Percentiles rank a stretch among this genome's conserved stretches.
phyloP scores from a whole-genome alignment of 2,888 invertebrate genomes.

The Cyrtodaria siliqua region DNA sequence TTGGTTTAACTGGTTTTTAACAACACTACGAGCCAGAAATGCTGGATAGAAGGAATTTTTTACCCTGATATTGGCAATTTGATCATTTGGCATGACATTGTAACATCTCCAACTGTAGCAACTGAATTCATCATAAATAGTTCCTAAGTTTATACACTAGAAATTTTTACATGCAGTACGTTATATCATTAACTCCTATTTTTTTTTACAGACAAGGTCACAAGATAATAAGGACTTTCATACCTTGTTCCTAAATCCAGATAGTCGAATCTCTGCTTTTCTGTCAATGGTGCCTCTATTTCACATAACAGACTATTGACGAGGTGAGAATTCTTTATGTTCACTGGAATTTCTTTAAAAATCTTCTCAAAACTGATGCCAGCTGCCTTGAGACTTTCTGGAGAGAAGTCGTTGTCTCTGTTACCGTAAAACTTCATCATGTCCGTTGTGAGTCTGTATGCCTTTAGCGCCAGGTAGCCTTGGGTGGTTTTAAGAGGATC shows the following conservation, averaged over 20 bases:
- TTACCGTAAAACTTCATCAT: conserved; percentile 95
- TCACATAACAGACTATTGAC: conserved; percentile 99
- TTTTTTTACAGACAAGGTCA: too few species aligned
- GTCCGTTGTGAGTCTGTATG: conserved; percentile 97
- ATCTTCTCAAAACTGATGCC: conserved; percentile 97
- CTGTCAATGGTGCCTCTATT: conserved; percentile 95
- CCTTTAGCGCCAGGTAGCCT: conserved; percentile 97
- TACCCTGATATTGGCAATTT: too few species aligned
- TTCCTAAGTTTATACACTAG: too few species aligned
- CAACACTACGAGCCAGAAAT: too few species aligned
- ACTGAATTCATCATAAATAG: too few species aligned
- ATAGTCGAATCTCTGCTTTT: conserved; percentile 91
- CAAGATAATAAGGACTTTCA: too few species aligned
- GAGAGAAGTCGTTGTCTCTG: conserved; percentile 92
- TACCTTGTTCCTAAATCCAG: conserved; percentile 95
- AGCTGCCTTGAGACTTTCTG: conserved; percentile 92
- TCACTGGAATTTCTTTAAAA: conserved; percentile 96
- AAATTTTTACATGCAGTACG: too few species aligned
- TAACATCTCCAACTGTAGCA: too few species aligned
- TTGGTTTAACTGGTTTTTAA: too few species aligned
- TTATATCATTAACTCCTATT: too few species aligned
- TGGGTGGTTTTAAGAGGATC: conserved; percentile 98
- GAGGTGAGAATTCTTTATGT: conserved; percentile 98
- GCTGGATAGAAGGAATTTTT: too few species aligned
- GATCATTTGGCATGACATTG: too few species aligned